Evolutionary conservation across 2,888 invertebrate genomes (phyloP), one percentile per base, ranked within the genome.

Genomic region (Beris chalybata): DNA sequence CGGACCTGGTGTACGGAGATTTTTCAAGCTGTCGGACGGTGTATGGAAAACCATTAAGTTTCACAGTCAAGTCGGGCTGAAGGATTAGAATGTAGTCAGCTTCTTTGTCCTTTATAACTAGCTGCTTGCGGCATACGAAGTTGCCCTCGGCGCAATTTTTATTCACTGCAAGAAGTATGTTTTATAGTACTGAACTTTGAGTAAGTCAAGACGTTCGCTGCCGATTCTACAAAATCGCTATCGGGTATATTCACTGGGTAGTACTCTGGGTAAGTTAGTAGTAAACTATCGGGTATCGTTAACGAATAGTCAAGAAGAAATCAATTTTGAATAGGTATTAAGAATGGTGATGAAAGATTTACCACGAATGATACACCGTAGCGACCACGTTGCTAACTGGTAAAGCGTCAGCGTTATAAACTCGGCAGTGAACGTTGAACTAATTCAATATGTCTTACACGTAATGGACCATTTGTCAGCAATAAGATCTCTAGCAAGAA

Each of bases 381-480:
- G 22, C 22, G 1, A 22, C 22, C 22, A 22, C 22, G 22, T 22
- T 2, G 22, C 22, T 22, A 22, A 22, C 22, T 22, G 22, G 2
- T 22, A 22, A 22, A 22, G 22, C 22, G 22, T 22, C 22, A 22
- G 22, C 22, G 22, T 22, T 22, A 22, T 22, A 22, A 22, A 22
- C 2, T 22, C 22, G 22, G 22, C 22, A 22, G 22, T 22, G 22
- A 22, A 22, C 22, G 22, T 22, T 22, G 22, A 22, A 22, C 22
- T 22, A 22, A 22, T 22, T 22, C 22, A 22, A 64, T 63, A 53
- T n/a, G 63, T 79, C 84, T 84, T 76, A 91, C 91, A 79, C 57
- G 87, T 84, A 55, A 93, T 83, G 56, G 84, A 85, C 92, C 93
- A 94, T 45, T 86, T 83, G 54, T 86, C 84, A 68, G 84, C 81